Conservation (phyloP, 2,113 vertebrate species). For the Grantiella picta region DNA sequence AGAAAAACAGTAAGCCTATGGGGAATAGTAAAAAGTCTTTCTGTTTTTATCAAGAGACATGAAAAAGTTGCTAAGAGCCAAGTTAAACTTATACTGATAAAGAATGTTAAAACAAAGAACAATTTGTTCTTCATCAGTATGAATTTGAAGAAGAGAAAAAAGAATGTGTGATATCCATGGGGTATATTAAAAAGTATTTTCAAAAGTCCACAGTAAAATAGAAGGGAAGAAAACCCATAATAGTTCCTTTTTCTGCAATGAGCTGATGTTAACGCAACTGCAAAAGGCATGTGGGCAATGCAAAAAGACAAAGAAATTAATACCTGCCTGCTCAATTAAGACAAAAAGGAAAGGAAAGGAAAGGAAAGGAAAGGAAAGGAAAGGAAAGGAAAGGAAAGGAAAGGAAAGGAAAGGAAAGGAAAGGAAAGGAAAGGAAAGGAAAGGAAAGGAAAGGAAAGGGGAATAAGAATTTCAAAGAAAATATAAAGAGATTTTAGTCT, state of each 20-base stretch:
- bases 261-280: neutral
- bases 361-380: accelerated
- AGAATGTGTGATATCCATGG: neutral
- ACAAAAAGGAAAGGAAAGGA: accelerated
- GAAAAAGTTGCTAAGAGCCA: neutral
- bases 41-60: neutral
- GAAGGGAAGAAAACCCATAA: neutral
- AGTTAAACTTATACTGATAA: neutral
- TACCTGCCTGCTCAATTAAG: neutral
- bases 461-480: too few relatives aligned
- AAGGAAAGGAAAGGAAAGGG: too few relatives aligned
- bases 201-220: neutral
- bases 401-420: accelerated
- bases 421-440: neutral
- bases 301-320: neutral
- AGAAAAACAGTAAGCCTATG: neutral
- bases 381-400: too few relatives aligned
- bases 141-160: neutral
- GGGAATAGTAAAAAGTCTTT: neutral
- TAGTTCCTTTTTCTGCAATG: neutral
- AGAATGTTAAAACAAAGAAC: neutral
- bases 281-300: neutral
- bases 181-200: neutral
- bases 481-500: neutral
- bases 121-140: neutral